Percentiles rank a stretch among this genome's conserved stretches.
Evolutionary conservation across 2,113 vertebrate species (phyloP).

Genomic region (Melanerpes formicivorus): DNA sequence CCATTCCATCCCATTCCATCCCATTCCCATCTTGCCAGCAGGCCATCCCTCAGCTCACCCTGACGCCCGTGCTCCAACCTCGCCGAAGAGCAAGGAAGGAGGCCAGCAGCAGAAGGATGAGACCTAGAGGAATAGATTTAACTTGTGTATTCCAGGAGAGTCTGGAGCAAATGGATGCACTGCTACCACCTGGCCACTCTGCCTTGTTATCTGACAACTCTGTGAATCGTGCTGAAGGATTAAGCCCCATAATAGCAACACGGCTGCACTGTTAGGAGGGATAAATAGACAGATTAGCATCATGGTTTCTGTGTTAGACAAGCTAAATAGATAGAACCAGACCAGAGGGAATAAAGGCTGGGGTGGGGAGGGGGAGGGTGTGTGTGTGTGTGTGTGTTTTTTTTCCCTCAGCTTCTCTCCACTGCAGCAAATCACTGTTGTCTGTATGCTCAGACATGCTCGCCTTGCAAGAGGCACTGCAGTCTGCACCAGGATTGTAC

Average conservation of each 20-base stretch:
- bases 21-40: too few species aligned
- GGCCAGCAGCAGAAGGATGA: background rate
- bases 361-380: too few species aligned
- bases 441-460: background rate
- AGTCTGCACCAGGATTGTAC: background rate
- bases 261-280: slow-evolving; percentile 46
- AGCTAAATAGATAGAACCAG: slow-evolving; percentile 39
- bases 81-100: background rate
- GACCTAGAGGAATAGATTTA: background rate
- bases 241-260: slow-evolving; percentile 39
- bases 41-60: too few species aligned
- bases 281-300: slow-evolving; percentile 53
- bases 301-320: slow-evolving; percentile 24
- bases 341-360: slow-evolving; percentile 17
- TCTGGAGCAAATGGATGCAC: background rate
- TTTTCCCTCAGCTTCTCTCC: background rate
- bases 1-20: too few species aligned
- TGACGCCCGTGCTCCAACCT: too few species aligned
- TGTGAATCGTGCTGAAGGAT: slow-evolving; percentile 55
- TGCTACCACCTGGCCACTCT: slow-evolving; percentile 37
- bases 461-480: background rate
- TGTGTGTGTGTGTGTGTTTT: too few species aligned
- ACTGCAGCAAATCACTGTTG: slow-evolving; percentile 5
- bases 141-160: background rate
- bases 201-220: slow-evolving; percentile 39